Evolutionary conservation across 2,888 invertebrate genomes (phyloP), one percentile per base, ranked within the genome.

Genomic region (Anarsia innoxiella): DNA sequence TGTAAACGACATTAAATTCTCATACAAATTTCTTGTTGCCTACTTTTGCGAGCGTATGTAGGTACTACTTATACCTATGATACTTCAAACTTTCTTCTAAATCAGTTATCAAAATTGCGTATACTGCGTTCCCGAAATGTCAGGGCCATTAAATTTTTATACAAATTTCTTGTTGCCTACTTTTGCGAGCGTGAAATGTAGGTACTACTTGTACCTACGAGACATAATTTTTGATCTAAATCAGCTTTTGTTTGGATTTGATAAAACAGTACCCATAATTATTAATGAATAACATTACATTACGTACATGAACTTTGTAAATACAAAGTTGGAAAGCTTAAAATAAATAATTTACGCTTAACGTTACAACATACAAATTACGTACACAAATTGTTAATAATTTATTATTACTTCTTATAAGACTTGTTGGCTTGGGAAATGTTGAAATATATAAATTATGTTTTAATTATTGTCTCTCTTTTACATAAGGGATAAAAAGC

Each of bases 321-420:
- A n/a, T 19, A 19, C 19, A 19, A 5, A 3, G 19, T 3, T 19
- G 4, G 3, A 9, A 29, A 36, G 23, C 23, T 23, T 36, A 23
- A n/a, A 25, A 10, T 27, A 48, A 63, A 62, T 66, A 67, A 67
- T 53, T 64, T 55, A 57, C 42, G n/a, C 49, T 54, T 53, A 51
- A 39, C n/a, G n/a, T n/a, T 32, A 41, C 46, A 49, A 54, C 33
- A 42, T 46, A 41, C 42, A 46, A 31, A 37, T 47, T 52, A 61
- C 54, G 30, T 58, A 55, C 56, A 59, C 50, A 46, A 48, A 31
- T 53, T 51, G 30, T 27, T 33, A 36, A 36, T 31, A 31, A 19
- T 16, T 19, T 10, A 16, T 19, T 23, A 12, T 11, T 19, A 12
- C 19, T 6, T 19, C 6, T 19, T 19, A 19, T 19, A 6, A 6